Evolutionary conservation across 2,797 vertebrate species (phyloP), one percentile per base, ranked within the genome.

Genomic region (Sylvia borin): DNA sequence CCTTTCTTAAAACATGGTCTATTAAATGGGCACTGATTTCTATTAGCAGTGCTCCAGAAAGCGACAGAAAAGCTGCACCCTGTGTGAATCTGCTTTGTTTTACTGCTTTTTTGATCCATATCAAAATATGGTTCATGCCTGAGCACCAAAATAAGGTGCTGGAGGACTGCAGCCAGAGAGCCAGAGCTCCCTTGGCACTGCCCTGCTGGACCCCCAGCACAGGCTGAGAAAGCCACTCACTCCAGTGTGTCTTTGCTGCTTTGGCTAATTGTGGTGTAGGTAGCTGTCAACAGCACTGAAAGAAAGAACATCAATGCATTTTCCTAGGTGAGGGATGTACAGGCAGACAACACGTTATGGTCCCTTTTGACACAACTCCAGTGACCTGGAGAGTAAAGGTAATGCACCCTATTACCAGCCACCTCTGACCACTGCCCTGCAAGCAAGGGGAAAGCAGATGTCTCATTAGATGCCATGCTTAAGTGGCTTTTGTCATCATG

Each of bases 391-490:
- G 76, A 47, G 36, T 5, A 55, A 92, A 94, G 70, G 76, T 51
- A 92, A 90, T 10, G 31, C 38, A 57, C 57, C 60, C 66, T 71
- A 42, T 94, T 85, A 85, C 71, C 57, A 60, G 19, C 10, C 14
- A 20, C 57, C 36, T 80, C 88, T 85, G 90, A 42, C 64, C 0
- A 5, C 91, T 92, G 86, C 79, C 74, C 61, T 61, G 36, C 5
- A 27, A 82, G 60, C 20, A 50, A 47, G 84, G 53, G 92, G 72
- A 97, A 97, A 92, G 57, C 94, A 96, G 96, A 95, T 93, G 93
- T 92, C 93, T 95, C 92, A 95, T 97, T 96, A 96, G 67, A 95
- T 91, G 88, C 90, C 72, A 68, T 58, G 88, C 95, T 92, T 97
- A 96, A 97, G 96, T 96, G 96, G 82, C 96, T 95, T 95, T 96